Base-by-base conservation (phyloP, 1,140 invertebrate genomes). In the Sitobion miscanthi region DNA sequence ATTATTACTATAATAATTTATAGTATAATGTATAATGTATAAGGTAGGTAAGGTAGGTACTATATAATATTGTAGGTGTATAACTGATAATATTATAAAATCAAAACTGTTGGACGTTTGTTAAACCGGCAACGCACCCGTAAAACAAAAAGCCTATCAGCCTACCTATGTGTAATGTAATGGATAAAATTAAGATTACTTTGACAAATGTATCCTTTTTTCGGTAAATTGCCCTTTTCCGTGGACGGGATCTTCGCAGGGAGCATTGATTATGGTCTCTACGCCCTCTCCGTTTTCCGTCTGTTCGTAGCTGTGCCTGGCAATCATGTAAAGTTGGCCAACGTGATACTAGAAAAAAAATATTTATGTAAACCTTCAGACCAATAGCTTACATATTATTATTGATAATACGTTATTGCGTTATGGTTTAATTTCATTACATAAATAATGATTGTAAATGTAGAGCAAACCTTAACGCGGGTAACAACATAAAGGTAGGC, bases 261-360 rank as follows among this genome's bases (percentile, higher is more conserved):
- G 96, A 93, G 96, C 96, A 95, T 98, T 99, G 93, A 97, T 97
- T 35, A 99, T 96, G 2, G 99, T 98, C 95, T 99, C 98, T 9
- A 99, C 98, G n/a, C 98, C 98, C 95, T 99, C 98, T 17, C 98
- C 98, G 93, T 97, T 97, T 94, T 97, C 97, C 21, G 98, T 98
- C 94, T 99, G 98, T 94, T 99, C 98, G 94, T 97, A 96, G 95
- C 98, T 98, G 94, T 99, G 98, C 94, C 98, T 97, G 11, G 98
- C 98, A 94, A 99, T 99, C 98, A 99, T 99, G 95, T 98, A 99
- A 90, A 99, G 96, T 94, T 99, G 98, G 1, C 98, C 98, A 95
- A 99, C 97, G 91, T 96, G 97, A 95, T 99, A 99, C 98, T 99
- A 95, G 92, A 96, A 96, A 89, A 6, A 69, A 91, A 91, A 91